Percentiles rank a stretch among this genome's conserved stretches.
Conservation (phyloP, 2,113 vertebrate species). For the pig (Sus scrofa) region T2T-Sscrofa CM000812.6:70919501-70920000, state of each 20-base stretch:
- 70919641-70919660: not conserved
- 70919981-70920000: not conserved
- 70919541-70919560: not conserved
- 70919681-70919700: not conserved
- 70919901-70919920: not conserved
- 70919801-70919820: not conserved
- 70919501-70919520: not conserved
- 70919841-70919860: not conserved
- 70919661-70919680: not conserved
- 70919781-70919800: not conserved
- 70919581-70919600: constrained; percentile 29
- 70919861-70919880: not conserved
- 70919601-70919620: constrained; percentile 38
- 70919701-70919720: not conserved
- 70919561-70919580: constrained; percentile 8
- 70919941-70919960: not conserved
- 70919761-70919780: not conserved
- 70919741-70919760: not conserved
- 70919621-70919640: not conserved
- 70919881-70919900: constrained; percentile 43
- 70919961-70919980: not conserved
- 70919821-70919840: not conserved
- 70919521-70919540: not conserved
- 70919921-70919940: not conserved
- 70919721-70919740: not conserved